Percentiles rank a stretch among this genome's conserved stretches.
These are phyloP conservation scores for Laothoe populi DNA, from an alignment of 2,888 invertebrate species.

Conservation along the genomic window DNA sequence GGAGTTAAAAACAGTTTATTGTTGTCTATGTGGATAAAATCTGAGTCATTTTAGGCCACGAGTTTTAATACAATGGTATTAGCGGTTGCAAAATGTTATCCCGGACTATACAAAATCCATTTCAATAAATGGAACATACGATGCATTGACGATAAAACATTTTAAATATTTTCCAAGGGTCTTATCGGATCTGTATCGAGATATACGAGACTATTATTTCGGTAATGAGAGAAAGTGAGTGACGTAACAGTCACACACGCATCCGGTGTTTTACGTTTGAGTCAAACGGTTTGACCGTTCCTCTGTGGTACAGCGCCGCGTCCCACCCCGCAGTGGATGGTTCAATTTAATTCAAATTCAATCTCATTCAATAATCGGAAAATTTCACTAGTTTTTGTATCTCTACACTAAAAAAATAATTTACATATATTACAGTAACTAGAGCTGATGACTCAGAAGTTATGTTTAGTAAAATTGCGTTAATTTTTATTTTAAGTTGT, in stretches of 20 bases:
- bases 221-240: conserved; percentile 17
- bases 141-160: background rate
- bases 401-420: too few relatives aligned
- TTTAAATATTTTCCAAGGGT: background rate
- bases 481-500: too few relatives aligned
- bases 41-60: conserved; percentile 15
- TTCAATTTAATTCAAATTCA: too few relatives aligned
- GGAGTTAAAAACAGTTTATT: conserved; percentile 11
- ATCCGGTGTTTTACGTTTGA: conserved; percentile 9
- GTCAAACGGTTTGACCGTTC: too few relatives aligned
- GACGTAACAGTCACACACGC: background rate
- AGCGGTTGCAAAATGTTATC: background rate
- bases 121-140: background rate
- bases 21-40: conserved; percentile 9
- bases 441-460: too few relatives aligned
- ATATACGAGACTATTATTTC: conserved; percentile 7
- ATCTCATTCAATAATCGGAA: too few relatives aligned
- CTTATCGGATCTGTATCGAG: background rate
- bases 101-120: too few relatives aligned
- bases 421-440: too few relatives aligned
- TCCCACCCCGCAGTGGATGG: too few relatives aligned
- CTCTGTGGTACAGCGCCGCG: background rate
- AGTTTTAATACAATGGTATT: background rate
- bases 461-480: too few relatives aligned
- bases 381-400: too few relatives aligned